These are phyloP conservation scores for Psephotus haematonotus DNA, from an alignment of 2,113 vertebrate genomes.

Conservation along the genomic window DNA sequence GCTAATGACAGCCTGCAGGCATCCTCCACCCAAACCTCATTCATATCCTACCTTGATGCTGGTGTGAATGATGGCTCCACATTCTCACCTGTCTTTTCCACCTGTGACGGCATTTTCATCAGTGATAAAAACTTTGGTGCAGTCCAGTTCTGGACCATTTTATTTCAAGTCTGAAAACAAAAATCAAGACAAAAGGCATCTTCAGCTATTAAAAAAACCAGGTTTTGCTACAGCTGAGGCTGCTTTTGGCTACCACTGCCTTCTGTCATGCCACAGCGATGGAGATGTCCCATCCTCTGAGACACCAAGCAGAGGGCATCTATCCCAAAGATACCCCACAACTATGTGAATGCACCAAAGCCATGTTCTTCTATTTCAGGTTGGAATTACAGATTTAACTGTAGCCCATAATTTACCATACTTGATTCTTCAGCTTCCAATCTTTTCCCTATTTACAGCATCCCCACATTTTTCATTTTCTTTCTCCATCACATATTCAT, in stretches of 20 bases:
- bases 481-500: slow-evolving; percentile 35
- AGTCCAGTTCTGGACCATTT: slow-evolving; percentile 74
- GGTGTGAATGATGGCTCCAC: slow-evolving; percentile 72
- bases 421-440: background rate
- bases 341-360: background rate
- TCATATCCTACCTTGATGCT: slow-evolving; percentile 65
- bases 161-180: slow-evolving; percentile 68
- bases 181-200: background rate
- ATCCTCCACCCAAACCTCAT: background rate
- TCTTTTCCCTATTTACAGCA: slow-evolving; percentile 7
- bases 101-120: slow-evolving; percentile 69
- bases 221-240: background rate
- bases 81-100: slow-evolving; percentile 70
- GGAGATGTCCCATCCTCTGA: background rate
- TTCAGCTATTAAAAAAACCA: background rate
- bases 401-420: background rate
- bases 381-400: background rate
- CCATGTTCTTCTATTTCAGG: background rate
- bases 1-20: background rate
- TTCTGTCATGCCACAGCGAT: background rate
- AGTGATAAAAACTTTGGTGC: slow-evolving; percentile 65
- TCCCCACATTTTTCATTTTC: slow-evolving; percentile 40
- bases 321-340: background rate
- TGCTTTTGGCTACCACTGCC: background rate
- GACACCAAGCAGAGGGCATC: background rate